Base-by-base conservation (phyloP, 1,140 invertebrate genomes). In the Danaus plexippus region DNA sequence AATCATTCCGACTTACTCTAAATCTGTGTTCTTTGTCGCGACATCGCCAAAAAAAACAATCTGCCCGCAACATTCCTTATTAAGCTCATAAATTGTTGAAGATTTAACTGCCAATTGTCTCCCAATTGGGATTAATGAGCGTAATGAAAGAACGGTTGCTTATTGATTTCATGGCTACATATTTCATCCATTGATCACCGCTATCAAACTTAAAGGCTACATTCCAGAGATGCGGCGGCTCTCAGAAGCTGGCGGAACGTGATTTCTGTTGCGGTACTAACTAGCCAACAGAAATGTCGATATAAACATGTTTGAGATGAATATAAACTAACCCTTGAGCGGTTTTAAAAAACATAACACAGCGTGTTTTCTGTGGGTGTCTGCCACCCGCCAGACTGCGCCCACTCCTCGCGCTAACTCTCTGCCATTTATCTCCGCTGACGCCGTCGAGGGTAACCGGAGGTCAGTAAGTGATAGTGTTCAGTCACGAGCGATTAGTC, bases 111-210 rank as follows among this genome's bases (percentile, higher is more conserved):
- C 61, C 79, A 82, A 82, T 82, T 82, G 75, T 75, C 74, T 67
- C 63, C 59, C 69, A 76, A 79, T 80, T 77, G 70, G 73, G 75
- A 80, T 80, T 82, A 82, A 80, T 82, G 73, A 72, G 63, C 71
- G 62, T 56, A 48, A 59, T 67, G 67, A 67, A 57, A 50, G 63
- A 66, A 55, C 58, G 65, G 54, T 56, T 66, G 55, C 64, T 80
- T 77, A 78, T 80, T 75, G 73, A 71, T 73, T 73, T 71, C 70
- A 64, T 67, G 62, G 60, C 63, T 67, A 55, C 60, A 60, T 66
- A 69, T 73, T 65, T 67, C 68, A 69, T 63, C 66, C 67, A 73
- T 74, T 77, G 64, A 73, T 60, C 57, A 55, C 55, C 66, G 73
- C 70, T 64, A 78, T 72, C 67, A 63, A 69, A 52, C 58, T 67